phyloP scores from a whole-genome alignment of 2,797 vertebrate genomes.

The Macropus fuliginosus region DNA sequence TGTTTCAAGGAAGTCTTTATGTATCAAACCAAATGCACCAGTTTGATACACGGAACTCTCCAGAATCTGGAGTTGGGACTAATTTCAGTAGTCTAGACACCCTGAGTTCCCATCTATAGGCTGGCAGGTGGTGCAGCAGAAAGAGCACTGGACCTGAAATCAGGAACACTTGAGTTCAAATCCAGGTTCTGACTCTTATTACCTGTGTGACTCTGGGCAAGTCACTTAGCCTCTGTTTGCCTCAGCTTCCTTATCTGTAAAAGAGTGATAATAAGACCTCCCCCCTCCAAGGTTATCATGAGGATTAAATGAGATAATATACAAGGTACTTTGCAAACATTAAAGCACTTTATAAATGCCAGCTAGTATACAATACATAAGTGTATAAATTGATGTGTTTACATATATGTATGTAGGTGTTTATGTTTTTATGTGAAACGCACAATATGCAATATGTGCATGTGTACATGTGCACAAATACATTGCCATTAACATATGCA shows the following conservation, averaged over 20 bases:
- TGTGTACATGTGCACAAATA: too few relatives aligned
- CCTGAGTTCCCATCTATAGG: too few relatives aligned
- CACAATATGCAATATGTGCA: background rate
- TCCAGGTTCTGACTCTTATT: background rate
- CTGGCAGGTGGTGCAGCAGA: background rate
- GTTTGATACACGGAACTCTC: background rate
- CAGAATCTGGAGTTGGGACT: background rate
- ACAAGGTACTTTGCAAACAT: too few relatives aligned
- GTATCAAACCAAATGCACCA: background rate
- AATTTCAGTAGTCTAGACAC: background rate
- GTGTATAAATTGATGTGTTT: background rate
- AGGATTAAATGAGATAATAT: too few relatives aligned
- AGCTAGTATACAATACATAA: background rate
- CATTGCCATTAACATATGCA: too few relatives aligned
- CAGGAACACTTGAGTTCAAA: background rate
- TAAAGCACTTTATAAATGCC: background rate
- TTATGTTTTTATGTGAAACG: background rate
- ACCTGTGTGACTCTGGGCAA: too few relatives aligned
- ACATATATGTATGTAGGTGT: background rate
- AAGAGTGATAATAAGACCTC: too few relatives aligned
- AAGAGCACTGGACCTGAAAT: background rate
- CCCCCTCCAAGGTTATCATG: too few relatives aligned
- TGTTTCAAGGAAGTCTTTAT: background rate
- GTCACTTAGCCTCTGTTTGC: too few relatives aligned
- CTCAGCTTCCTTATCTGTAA: too few relatives aligned